A percentile compares a stretch with the other conserved stretches of the same genome.
These are phyloP conservation scores for Anhinga anhinga DNA, from an alignment of 2,113 vertebrate genomes.

Conservation along the genomic window DNA sequence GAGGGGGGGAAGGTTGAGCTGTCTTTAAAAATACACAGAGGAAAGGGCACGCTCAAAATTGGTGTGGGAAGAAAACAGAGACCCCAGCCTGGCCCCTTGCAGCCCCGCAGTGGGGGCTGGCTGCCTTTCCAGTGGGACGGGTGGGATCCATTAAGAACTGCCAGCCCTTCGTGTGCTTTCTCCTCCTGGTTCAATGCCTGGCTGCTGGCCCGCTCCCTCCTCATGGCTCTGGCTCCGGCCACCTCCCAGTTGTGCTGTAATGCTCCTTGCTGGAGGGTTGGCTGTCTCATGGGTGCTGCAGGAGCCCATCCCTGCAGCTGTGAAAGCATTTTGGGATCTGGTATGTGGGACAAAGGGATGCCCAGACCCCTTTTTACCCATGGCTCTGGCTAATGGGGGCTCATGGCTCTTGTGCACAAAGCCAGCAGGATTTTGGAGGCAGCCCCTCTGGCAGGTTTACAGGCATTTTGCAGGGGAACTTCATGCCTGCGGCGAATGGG, in stretches of 20 bases:
- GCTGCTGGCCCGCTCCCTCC: not conserved
- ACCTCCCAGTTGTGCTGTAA: not conserved
- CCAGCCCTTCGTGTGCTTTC: accelerated
- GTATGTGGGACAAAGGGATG: accelerated
- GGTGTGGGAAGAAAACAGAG: not conserved
- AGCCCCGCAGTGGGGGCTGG: not conserved
- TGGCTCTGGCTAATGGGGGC: not conserved
- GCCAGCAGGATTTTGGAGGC: not conserved
- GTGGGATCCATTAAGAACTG: not conserved
- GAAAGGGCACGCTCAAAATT: not conserved
- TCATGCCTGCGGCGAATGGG: not conserved
- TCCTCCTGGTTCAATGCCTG: not conserved
- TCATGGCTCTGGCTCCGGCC: accelerated
- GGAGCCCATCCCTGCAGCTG: not conserved
- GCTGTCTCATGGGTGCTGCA: not conserved
- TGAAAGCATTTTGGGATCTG: not conserved
- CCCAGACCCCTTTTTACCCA: not conserved
- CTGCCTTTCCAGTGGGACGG: not conserved
- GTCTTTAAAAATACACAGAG: not conserved
- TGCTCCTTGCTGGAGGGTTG: not conserved
- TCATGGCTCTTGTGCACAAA: not conserved
- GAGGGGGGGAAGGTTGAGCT: not conserved
- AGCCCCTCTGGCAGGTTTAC: not conserved
- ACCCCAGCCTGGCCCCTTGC: not conserved
- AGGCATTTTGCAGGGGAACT: not conserved